Evolutionary conservation across 2,113 vertebrate species (phyloP).

Genomic region (Megaceryle torquata): DNA sequence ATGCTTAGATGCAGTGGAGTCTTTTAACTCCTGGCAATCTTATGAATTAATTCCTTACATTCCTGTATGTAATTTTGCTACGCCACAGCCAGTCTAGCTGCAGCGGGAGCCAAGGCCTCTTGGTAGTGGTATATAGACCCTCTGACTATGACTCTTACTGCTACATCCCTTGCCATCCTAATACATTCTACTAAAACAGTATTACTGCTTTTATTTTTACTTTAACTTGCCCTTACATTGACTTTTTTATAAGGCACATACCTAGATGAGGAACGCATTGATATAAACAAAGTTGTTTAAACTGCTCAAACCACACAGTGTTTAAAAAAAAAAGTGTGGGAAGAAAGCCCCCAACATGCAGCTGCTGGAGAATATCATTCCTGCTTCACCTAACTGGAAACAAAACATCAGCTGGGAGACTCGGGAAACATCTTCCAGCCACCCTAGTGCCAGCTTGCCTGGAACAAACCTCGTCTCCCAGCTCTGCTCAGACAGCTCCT

Average conservation of each 20-base stretch:
- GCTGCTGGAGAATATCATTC: background rate
- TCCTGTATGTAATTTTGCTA: slow-evolving; percentile 7
- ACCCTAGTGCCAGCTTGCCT: background rate
- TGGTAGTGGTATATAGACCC: background rate
- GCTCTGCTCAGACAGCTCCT: fast-evolving
- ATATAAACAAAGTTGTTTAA: background rate
- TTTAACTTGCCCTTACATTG: background rate
- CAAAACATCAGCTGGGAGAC: background rate
- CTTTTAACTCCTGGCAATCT: background rate
- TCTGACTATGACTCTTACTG: background rate
- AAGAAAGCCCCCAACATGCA: fast-evolving
- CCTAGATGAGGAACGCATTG: background rate
- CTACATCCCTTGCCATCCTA: background rate
- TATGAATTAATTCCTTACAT: slow-evolving; percentile 25
- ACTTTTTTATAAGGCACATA: background rate
- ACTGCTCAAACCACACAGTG: background rate
- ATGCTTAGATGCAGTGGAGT: background rate
- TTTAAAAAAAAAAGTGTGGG: background rate
- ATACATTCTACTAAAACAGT: background rate
- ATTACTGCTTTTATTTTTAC: background rate
- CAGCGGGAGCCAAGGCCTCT: background rate
- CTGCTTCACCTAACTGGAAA: background rate
- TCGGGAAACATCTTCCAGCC: background rate
- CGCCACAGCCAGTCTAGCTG: background rate
- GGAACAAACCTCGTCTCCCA: background rate